These are phyloP conservation scores for Gobius niger DNA, from an alignment of 2,113 vertebrate species.

Conservation along the genomic window DNA sequence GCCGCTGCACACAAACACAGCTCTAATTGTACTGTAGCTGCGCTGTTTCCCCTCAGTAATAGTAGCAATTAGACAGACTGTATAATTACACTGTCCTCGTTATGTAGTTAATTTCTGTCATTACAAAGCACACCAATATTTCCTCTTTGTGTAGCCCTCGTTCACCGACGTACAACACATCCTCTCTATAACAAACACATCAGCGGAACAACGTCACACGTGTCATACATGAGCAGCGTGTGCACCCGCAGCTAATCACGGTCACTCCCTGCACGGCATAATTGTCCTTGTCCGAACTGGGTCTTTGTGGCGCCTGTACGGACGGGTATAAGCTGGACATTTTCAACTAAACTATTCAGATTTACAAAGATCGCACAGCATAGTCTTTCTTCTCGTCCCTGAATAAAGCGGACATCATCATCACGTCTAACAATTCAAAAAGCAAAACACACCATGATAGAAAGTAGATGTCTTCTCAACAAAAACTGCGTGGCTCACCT, in stretches of 20 bases:
- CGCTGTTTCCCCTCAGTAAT: slow-evolving; percentile 82
- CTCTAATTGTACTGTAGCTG: slow-evolving; percentile 72
- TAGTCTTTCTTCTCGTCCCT: neutral
- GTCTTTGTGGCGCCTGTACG: slow-evolving; percentile 37
- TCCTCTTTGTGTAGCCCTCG: slow-evolving; percentile 62
- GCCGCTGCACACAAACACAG: slow-evolving; percentile 21
- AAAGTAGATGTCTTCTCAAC: too few species aligned
- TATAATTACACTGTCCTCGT: slow-evolving; percentile 84
- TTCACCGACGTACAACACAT: slow-evolving; percentile 1
- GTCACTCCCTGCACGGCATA: slow-evolving; percentile 28
- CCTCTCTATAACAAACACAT: slow-evolving; percentile 17
- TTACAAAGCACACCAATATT: slow-evolving; percentile 83
- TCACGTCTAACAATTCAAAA: neutral
- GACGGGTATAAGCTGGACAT: slow-evolving; percentile 9
- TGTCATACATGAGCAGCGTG: slow-evolving; percentile 17
- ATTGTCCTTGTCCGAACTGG: slow-evolving; percentile 29
- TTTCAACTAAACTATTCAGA: slow-evolving; percentile 13
- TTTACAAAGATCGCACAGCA: neutral
- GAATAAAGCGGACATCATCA: neutral
- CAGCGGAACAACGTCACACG: slow-evolving; percentile 17
- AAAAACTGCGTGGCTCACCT: slow-evolving; percentile 57
- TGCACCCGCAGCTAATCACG: slow-evolving; percentile 33
- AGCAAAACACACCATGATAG: too few species aligned
- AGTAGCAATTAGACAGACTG: slow-evolving; percentile 85
- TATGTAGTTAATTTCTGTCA: slow-evolving; percentile 88